phyloP scores from a whole-genome alignment of 92 coral and sea anemone species.

The Micromussa lordhowensis region DNA sequence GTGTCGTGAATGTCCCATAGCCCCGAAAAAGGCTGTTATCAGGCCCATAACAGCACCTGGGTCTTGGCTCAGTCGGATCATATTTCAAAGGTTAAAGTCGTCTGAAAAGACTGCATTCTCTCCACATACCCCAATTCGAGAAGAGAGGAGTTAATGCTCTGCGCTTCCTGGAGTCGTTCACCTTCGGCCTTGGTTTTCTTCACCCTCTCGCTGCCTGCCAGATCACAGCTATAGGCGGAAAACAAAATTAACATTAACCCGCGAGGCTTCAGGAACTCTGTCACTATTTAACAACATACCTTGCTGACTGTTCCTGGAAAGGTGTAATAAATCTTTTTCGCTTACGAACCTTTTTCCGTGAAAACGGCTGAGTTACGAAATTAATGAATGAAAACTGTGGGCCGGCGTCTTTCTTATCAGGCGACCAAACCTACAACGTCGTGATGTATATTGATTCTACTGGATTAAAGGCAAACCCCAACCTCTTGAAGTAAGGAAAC shows the following conservation, averaged over 20 bases:
- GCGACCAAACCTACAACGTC: neutral
- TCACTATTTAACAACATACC: neutral
- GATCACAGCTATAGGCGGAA: conserved; percentile 73
- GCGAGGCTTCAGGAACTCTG: neutral
- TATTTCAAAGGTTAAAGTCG: neutral
- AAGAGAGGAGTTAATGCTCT: conserved; percentile 93
- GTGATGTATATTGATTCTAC: neutral
- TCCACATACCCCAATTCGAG: conserved; percentile 84
- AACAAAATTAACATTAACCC: neutral
- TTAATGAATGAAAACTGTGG: neutral
- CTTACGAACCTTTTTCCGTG: neutral
- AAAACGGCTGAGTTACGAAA: neutral
- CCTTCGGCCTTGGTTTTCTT: conserved; percentile 98
- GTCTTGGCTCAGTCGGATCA: neutral
- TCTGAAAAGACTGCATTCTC: neutral
- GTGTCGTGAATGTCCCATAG: neutral
- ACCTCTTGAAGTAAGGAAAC: neutral
- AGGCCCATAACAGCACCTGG: neutral
- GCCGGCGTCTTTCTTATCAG: neutral
- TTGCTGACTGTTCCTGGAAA: neutral
- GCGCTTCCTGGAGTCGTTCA: conserved; percentile 96
- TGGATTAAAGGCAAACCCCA: neutral
- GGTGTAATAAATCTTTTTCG: neutral
- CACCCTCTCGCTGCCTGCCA: conserved; percentile 98
- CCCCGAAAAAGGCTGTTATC: neutral